Conservation (phyloP, 2,888 invertebrate species). For the Chironomus tentans region DNA sequence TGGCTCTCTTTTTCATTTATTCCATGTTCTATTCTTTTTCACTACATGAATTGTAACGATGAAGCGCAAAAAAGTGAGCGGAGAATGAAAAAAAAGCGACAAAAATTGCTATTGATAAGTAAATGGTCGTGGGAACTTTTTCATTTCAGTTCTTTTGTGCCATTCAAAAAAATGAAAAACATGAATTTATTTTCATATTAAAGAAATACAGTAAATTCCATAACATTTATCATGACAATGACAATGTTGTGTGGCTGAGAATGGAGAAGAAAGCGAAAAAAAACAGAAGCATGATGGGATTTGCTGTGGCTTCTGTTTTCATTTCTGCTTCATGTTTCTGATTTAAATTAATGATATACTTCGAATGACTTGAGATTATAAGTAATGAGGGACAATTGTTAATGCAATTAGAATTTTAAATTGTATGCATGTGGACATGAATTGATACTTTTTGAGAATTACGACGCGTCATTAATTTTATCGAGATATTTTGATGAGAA, state of each 20-base stretch:
- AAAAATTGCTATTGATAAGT: neutral
- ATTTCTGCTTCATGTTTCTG: neutral
- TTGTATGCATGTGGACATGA: too few species aligned
- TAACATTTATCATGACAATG: neutral
- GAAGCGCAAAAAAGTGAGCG: neutral
- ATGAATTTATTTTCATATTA: neutral
- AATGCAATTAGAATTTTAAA: too few species aligned
- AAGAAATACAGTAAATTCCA: neutral
- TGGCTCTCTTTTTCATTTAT: neutral
- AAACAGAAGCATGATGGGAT: neutral
- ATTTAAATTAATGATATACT: neutral
- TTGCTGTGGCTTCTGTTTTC: neutral
- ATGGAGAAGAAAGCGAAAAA: neutral
- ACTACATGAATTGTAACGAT: neutral
- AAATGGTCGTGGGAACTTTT: slow-evolving; percentile 1
- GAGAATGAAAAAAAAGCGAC: neutral
- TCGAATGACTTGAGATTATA: too few species aligned
- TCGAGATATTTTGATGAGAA: too few species aligned
- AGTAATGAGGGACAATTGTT: too few species aligned
- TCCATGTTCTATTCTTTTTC: too few species aligned
- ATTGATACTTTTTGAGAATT: too few species aligned
- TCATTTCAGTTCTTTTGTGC: neutral
- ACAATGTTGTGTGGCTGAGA: too few species aligned
- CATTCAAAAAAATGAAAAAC: neutral
- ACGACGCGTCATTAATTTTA: too few species aligned